Evolutionary conservation across 2,113 vertebrate genomes (phyloP).

Genomic region (Pao palembangensis): DNA sequence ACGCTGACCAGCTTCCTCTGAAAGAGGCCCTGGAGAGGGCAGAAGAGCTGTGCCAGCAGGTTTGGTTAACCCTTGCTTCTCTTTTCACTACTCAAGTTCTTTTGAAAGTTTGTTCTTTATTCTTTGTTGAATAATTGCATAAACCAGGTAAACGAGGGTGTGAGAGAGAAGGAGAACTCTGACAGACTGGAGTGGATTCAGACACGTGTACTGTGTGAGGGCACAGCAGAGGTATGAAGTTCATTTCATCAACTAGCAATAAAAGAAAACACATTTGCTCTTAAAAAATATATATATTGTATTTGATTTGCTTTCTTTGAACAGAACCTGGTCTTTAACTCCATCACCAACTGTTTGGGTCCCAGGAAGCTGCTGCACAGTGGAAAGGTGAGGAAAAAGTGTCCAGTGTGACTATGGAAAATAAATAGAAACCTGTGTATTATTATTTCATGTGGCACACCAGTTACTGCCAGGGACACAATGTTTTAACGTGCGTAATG

Average conservation of each 20-base stretch:
- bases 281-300: not conserved
- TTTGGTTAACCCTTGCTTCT: constrained; percentile 6
- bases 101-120: not conserved
- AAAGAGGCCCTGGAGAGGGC: constrained; percentile 86
- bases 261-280: not conserved
- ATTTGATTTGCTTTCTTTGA: constrained; percentile 5
- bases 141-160: constrained; percentile 88
- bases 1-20: constrained; percentile 78
- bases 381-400: constrained; percentile 74
- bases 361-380: constrained; percentile 92
- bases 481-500: constrained; percentile 10
- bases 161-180: constrained; percentile 91
- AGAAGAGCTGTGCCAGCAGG: constrained; percentile 85
- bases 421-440: not conserved
- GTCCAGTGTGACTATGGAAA: not conserved
- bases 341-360: constrained; percentile 95
- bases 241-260: not conserved
- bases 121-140: not conserved
- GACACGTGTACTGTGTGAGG: constrained; percentile 87
- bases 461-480: too few species aligned
- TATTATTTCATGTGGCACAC: not conserved
- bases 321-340: constrained; percentile 91
- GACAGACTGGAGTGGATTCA: constrained; percentile 97
- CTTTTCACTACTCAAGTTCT: not conserved
- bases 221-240: constrained; percentile 81